These are phyloP conservation scores for Microhierax caerulescens DNA, from an alignment of 2,797 vertebrate genomes.

Conservation along the genomic window DNA sequence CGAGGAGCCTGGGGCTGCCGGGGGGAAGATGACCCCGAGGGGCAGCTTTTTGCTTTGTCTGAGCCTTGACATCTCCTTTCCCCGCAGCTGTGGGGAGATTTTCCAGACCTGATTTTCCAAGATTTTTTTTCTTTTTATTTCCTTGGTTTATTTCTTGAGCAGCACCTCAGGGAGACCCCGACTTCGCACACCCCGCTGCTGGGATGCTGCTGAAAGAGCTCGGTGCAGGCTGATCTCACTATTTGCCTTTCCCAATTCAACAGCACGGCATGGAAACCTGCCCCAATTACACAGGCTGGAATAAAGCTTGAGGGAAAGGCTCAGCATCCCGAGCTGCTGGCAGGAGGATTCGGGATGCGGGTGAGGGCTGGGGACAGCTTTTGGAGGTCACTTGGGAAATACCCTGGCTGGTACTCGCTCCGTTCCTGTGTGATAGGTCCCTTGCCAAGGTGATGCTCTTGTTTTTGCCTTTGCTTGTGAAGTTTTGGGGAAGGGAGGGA, in stretches of 20 bases:
- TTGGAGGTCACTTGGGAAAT: neutral
- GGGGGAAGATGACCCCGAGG: neutral
- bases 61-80: neutral
- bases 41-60: neutral
- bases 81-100: neutral
- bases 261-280: neutral
- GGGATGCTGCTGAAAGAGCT: neutral
- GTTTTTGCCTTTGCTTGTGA: neutral
- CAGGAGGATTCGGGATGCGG: neutral
- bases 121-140: neutral
- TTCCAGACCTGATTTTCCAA: neutral
- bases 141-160: neutral
- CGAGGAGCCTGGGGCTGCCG: neutral
- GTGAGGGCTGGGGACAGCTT: neutral
- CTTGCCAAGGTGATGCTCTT: neutral
- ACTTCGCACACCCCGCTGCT: fast-evolving
- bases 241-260: neutral
- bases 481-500: neutral
- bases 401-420: neutral
- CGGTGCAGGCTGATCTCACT: fast-evolving
- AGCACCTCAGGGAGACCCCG: neutral
- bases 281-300: constrained; percentile 3
- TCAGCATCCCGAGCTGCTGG: neutral
- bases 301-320: neutral
- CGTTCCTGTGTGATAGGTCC: neutral